A percentile compares a stretch with the other conserved stretches of the same genome.
phyloP scores from a whole-genome alignment of 2,888 invertebrate genomes.

The Lithosia quadra region DNA sequence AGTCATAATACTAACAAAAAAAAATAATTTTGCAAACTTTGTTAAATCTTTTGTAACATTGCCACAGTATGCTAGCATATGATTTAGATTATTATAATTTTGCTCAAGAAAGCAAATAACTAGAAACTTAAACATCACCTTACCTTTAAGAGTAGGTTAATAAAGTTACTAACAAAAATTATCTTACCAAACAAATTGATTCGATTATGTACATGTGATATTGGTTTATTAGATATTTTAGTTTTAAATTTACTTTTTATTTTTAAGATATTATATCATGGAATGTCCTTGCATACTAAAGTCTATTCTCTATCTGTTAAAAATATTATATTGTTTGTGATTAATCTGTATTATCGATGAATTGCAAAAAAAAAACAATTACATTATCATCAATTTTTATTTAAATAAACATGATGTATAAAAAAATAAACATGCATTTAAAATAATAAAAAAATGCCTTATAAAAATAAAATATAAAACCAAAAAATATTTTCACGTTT shows the following conservation, averaged over 20 bases:
- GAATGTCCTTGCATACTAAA: not conserved
- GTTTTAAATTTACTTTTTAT: conserved; percentile 3
- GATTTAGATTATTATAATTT: not conserved
- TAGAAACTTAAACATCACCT: not conserved
- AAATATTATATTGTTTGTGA: not conserved
- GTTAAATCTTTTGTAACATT: too few relatives aligned
- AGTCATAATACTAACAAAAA: not conserved
- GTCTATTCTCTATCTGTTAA: not conserved
- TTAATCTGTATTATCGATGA: not conserved
- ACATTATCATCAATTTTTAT: not conserved
- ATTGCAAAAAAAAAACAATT: conserved; percentile 1
- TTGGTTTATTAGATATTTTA: conserved; percentile 34
- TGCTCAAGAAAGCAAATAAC: not conserved
- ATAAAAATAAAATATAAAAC: conserved; percentile 26
- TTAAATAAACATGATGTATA: not conserved
- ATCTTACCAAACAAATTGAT: not conserved
- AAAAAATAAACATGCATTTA: not conserved
- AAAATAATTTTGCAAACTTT: not conserved
- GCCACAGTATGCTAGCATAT: not conserved
- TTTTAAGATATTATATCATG: not conserved
- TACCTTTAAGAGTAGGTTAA: not conserved
- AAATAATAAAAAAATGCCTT: conserved; percentile 9
- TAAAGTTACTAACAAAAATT: not conserved
- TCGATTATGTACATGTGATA: conserved; percentile 38
- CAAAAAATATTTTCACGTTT: conserved; percentile 4